phyloP scores from a whole-genome alignment of 2,888 invertebrate genomes.

The Drosophila sordidapex region DNA sequence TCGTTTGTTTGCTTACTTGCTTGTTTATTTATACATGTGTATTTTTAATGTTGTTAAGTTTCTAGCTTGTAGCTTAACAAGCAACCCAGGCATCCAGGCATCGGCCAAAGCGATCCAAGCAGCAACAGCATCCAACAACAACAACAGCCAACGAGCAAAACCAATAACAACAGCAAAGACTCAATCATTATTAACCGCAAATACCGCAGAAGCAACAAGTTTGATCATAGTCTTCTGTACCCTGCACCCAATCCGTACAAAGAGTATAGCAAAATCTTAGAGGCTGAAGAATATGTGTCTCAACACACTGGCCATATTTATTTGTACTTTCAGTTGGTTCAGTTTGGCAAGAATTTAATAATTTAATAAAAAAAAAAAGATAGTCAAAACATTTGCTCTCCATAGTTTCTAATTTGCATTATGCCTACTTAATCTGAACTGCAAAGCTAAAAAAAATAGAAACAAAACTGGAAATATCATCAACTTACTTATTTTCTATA shows the following conservation, averaged over 20 bases:
- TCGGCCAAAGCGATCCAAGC: slow-evolving; percentile 19
- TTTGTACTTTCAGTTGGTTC: background rate
- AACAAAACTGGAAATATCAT: background rate
- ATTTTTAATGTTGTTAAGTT: slow-evolving; percentile 62
- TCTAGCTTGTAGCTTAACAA: slow-evolving; percentile 60
- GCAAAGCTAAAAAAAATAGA: background rate
- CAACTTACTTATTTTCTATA: too few relatives aligned
- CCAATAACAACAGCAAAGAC: slow-evolving; percentile 37
- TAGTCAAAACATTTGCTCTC: background rate
- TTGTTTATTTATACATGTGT: slow-evolving; percentile 64
- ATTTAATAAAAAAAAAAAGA: background rate
- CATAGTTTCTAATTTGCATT: background rate
- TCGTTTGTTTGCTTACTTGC: slow-evolving; percentile 38
- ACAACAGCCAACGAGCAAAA: slow-evolving; percentile 3
- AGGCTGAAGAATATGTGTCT: background rate
- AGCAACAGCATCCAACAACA: slow-evolving; percentile 27
- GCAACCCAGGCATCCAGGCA: slow-evolving; percentile 33
- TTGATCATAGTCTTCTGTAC: slow-evolving; percentile 28
- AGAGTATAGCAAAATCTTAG: slow-evolving; percentile 3
- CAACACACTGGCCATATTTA: background rate
- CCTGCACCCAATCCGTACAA: slow-evolving; percentile 9
- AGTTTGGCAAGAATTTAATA: background rate
- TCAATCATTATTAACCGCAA: slow-evolving; percentile 57
- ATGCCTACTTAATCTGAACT: background rate
- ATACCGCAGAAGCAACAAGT: slow-evolving; percentile 44